Conservation (phyloP, 2,113 vertebrate species). For the Dicerorhinus sumatrensis region DNA sequence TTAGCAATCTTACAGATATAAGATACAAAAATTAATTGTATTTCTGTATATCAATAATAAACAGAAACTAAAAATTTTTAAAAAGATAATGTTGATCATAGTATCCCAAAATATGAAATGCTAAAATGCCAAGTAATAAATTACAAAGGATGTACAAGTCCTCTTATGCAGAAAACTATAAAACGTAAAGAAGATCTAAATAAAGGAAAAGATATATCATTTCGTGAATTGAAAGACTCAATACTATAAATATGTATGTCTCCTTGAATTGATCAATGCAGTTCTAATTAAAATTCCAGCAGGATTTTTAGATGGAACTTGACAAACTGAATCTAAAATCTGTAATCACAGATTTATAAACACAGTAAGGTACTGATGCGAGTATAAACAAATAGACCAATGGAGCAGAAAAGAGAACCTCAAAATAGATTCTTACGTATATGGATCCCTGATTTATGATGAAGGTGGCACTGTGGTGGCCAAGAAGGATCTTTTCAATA, state of each 20-base stretch:
- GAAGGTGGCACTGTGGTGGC: neutral
- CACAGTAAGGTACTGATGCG: neutral
- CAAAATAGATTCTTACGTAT: neutral
- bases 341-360: neutral
- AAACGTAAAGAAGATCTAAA: neutral
- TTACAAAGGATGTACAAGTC: neutral
- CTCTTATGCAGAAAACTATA: neutral
- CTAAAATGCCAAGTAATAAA: neutral
- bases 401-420: neutral
- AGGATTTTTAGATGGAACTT: neutral
- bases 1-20: neutral
- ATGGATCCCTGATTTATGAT: neutral
- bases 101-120: neutral
- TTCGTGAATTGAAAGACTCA: slow-evolving; percentile 50
- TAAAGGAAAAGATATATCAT: neutral
- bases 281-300: slow-evolving; percentile 1
- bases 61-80: neutral
- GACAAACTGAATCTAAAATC: slow-evolving; percentile 2
- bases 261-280: neutral
- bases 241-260: neutral
- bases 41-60: neutral
- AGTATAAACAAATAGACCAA: neutral
- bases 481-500: neutral
- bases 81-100: neutral
- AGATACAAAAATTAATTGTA: neutral